Base-by-base conservation (phyloP, 1,140 invertebrate genomes). In the Caenorhabditis remanei region DNA sequence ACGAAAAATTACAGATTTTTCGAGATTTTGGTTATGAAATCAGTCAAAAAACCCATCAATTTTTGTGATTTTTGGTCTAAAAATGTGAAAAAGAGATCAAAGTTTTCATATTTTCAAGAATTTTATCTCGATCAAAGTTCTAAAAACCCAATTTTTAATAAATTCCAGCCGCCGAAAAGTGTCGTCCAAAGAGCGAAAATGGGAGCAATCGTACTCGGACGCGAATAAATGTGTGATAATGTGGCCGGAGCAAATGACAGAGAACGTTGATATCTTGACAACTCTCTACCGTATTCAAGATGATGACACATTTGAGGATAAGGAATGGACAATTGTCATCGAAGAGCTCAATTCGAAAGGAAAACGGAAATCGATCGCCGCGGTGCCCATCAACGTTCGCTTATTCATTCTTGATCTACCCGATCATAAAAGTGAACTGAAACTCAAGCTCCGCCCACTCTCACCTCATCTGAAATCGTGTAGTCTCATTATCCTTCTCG, bases 261-360 rank as follows among this genome's bases (percentile, higher is more conserved):
- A 91, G 55, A 46, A 87, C 19, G 40, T 91, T 1, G 67, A 90
- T 50, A 61, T 91, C 9, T n/a, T 86, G 4, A 91, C 90, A 16
- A 91, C 90, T 6, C 75, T 91, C 6, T 91, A 91, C 82, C 88
- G 85, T 41, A 89, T 89, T 84, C 79, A 75, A n/a, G 63, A 85
- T 55, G 89, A 90, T 21, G 90, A 91, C 14, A 56, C 86, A 63
- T 91, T 82, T 84, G 90, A 91, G 32, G 89, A 91, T 87, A 91
- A 91, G 87, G 90, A 91, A 87, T 91, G 90, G 90, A 91, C 90
- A 32, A 79, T 91, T 13, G 89, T 91, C 7, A 88, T 91, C 6
- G 90, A 91, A 82, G 90, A 91, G 83, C 50, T 91, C 24, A 87
- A 56, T 14, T 50, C 41, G 9, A 91, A 90, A 84, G 85, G 87